Conservation (phyloP, 2,888 invertebrate species). For the Eilema caniola region DNA sequence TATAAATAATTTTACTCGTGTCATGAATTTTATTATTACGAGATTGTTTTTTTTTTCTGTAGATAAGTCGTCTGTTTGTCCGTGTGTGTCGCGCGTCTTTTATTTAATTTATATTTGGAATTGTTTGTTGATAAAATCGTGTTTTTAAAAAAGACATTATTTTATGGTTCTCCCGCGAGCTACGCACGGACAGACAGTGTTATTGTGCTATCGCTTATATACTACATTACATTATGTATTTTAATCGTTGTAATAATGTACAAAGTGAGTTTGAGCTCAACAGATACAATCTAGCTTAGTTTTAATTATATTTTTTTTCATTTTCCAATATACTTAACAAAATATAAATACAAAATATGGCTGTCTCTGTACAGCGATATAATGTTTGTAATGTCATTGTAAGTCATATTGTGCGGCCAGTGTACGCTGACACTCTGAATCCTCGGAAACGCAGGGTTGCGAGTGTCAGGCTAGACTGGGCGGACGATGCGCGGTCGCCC, state of each 20-base stretch:
- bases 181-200: constrained; percentile 41
- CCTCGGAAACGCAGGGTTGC: constrained; percentile 16
- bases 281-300: constrained; percentile 81
- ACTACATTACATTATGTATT: constrained; percentile 71
- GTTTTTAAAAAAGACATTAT: constrained; percentile 66
- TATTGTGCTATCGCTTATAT: constrained; percentile 75
- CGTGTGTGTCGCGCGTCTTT: constrained; percentile 53
- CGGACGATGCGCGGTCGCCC: constrained; percentile 70
- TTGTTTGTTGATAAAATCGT: constrained; percentile 52
- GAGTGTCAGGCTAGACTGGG: constrained; percentile 25
- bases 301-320: constrained; percentile 62
- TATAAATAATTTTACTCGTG: constrained; percentile 62
- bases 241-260: constrained; percentile 83
- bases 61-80: constrained; percentile 62
- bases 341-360: constrained; percentile 63
- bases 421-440: constrained; percentile 46
- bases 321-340: constrained; percentile 50
- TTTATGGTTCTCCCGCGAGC: constrained; percentile 50
- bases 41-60: constrained; percentile 60
- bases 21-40: constrained; percentile 57
- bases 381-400: constrained; percentile 62
- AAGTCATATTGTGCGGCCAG: constrained; percentile 39
- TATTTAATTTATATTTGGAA: constrained; percentile 57
- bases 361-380: constrained; percentile 67
- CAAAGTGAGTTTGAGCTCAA: constrained; percentile 85